A percentile compares a stretch with the other conserved stretches of the same genome.
These are phyloP conservation scores for Eucera pruinosa DNA, from an alignment of 2,888 invertebrate species.

Conservation along the genomic window DNA sequence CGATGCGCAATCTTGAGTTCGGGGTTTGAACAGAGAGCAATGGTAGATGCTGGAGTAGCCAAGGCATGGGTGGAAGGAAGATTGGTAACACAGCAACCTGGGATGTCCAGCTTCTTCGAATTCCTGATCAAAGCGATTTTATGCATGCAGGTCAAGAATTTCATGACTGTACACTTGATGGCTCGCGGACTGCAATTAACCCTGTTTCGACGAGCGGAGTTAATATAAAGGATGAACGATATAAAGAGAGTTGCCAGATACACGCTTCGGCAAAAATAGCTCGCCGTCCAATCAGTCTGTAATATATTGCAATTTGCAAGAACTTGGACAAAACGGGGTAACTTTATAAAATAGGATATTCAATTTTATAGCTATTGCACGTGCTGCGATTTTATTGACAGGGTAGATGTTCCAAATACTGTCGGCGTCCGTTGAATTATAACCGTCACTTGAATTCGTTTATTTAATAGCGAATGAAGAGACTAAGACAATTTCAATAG, in stretches of 20 bases:
- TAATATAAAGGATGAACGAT: slow-evolving; percentile 9
- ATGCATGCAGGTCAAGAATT: slow-evolving; percentile 40
- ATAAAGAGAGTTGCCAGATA: not conserved
- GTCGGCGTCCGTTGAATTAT: too few species aligned
- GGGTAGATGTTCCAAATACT: too few species aligned
- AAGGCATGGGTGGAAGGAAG: not conserved
- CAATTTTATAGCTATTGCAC: too few species aligned
- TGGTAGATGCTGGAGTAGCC: not conserved
- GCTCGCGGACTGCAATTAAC: slow-evolving; percentile 38
- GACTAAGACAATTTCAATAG: too few species aligned
- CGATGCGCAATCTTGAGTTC: not conserved
- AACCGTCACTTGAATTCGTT: too few species aligned
- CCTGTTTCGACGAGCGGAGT: slow-evolving; percentile 19
- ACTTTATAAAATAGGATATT: too few species aligned
- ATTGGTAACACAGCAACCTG: not conserved
- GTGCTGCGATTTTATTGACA: too few species aligned
- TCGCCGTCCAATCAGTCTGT: too few species aligned
- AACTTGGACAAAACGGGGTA: too few species aligned
- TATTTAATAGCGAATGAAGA: too few species aligned
- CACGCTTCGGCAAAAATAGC: too few species aligned
- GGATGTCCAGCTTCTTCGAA: slow-evolving; percentile 29
- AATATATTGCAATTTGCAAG: too few species aligned
- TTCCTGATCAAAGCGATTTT: slow-evolving; percentile 42
- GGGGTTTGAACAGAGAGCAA: not conserved
- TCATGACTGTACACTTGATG: slow-evolving; percentile 30